phyloP scores from a whole-genome alignment of 2,113 vertebrate species.

The Microcebus lehilahytsara region DNA sequence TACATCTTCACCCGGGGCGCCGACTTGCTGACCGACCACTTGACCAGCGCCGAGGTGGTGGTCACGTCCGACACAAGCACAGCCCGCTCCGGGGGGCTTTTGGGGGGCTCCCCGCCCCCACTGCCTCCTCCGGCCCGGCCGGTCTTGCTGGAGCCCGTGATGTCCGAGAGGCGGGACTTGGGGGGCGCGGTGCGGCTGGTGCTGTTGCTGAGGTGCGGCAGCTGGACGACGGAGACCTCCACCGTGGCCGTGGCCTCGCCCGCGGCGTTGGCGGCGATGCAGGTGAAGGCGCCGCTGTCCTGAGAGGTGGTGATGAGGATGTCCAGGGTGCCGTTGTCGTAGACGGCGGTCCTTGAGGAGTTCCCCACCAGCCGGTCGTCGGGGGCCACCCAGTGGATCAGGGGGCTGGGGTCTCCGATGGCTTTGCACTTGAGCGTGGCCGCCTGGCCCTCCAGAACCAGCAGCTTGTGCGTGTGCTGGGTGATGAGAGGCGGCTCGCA shows the following conservation, averaged over 20 bases:
- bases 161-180: slow-evolving; percentile 95
- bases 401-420: slow-evolving; percentile 94
- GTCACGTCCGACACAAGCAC: slow-evolving; percentile 96
- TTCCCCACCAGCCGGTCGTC: slow-evolving; percentile 95
- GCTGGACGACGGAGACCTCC: slow-evolving; percentile 95
- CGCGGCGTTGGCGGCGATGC: slow-evolving; percentile 96
- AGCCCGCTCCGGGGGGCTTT: slow-evolving; percentile 89
- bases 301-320: slow-evolving; percentile 95
- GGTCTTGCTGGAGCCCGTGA: slow-evolving; percentile 95
- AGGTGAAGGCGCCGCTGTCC: slow-evolving; percentile 97
- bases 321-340: slow-evolving; percentile 96
- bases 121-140: slow-evolving; percentile 86
- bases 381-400: slow-evolving; percentile 96
- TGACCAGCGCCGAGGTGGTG: slow-evolving; percentile 93
- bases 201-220: slow-evolving; percentile 94
- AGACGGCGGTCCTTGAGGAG: slow-evolving; percentile 92
- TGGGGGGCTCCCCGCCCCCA: slow-evolving; percentile 82
- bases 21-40: slow-evolving; percentile 95
- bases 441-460: slow-evolving; percentile 97
- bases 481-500: slow-evolving; percentile 97
- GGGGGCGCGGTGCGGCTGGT: slow-evolving; percentile 90
- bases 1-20: slow-evolving; percentile 98
- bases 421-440: slow-evolving; percentile 97
- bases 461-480: slow-evolving; percentile 95
- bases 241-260: slow-evolving; percentile 95